A percentile compares a stretch with the other conserved stretches of the same genome.
Evolutionary conservation across 2,113 vertebrate species (phyloP).

Genomic region (Sylvicapra grimmia): DNA sequence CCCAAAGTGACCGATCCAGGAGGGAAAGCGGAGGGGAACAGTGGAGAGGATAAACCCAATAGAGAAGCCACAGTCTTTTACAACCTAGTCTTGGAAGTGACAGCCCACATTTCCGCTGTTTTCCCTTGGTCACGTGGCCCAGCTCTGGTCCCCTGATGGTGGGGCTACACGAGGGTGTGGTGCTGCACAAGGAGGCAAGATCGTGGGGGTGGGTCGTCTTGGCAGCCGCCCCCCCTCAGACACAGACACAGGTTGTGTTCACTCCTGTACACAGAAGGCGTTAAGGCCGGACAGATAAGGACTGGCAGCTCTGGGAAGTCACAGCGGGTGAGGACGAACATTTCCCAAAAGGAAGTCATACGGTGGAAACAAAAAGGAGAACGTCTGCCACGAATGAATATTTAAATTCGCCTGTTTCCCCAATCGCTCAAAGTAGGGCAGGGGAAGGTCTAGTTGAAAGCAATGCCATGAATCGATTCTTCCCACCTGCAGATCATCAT

Average conservation of each 20-base stretch:
- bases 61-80: not conserved
- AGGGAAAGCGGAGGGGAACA: not conserved
- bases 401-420: not conserved
- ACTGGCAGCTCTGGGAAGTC: not conserved
- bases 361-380: not conserved
- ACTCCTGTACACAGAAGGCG: not conserved
- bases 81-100: not conserved
- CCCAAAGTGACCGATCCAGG: not conserved
- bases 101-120: not conserved
- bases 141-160: not conserved
- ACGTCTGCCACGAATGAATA: not conserved
- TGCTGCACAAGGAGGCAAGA: not conserved
- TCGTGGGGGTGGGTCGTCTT: not conserved
- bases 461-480: not conserved
- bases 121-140: not conserved
- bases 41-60: not conserved
- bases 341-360: not conserved
- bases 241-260: not conserved
- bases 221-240: not conserved
- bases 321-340: not conserved
- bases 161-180: not conserved
- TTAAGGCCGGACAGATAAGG: not conserved
- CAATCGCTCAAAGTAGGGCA: not conserved
- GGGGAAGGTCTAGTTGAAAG: not conserved
- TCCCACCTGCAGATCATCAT: not conserved